These are phyloP conservation scores for Lindbergichthys nudifrons DNA, from an alignment of 2,797 vertebrate species.

Conservation along the genomic window DNA sequence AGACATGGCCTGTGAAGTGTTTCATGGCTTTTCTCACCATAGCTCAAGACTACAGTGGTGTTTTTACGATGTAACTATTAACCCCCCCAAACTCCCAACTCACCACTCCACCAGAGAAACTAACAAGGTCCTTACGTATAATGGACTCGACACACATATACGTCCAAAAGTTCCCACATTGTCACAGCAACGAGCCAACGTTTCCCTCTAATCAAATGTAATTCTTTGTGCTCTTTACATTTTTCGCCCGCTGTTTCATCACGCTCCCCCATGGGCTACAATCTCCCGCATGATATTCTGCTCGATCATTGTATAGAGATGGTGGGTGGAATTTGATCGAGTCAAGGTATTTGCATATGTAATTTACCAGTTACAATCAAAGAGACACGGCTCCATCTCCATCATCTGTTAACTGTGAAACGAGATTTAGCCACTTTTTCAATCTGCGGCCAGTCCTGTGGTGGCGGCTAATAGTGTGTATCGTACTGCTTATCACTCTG, in stretches of 20 bases:
- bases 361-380: conserved; percentile 47
- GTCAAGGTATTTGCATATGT: conserved; percentile 59
- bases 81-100: neutral
- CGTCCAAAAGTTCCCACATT: conserved; percentile 47
- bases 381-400: conserved; percentile 41
- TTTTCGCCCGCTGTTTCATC: conserved; percentile 46
- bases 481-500: conserved; percentile 69
- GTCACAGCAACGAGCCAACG: conserved; percentile 27
- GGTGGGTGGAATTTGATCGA: conserved; percentile 26
- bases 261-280: conserved; percentile 20
- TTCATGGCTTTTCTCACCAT: conserved; percentile 59
- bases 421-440: conserved; percentile 63
- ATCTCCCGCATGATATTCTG: conserved; percentile 9
- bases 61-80: conserved; percentile 64
- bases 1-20: conserved; percentile 45
- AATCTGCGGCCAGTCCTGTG: conserved; percentile 54
- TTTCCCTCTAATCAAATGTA: conserved; percentile 67
- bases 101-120: conserved; percentile 38
- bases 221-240: conserved; percentile 53
- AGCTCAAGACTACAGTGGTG: conserved; percentile 55
- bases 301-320: conserved; percentile 7
- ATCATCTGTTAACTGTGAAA: conserved; percentile 67
- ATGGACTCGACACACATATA: conserved; percentile 62
- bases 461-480: conserved; percentile 70
- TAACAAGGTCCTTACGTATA: conserved; percentile 76